A percentile compares a stretch with the other conserved stretches of the same genome.
Conservation (phyloP, 1,140 invertebrate species). For the Hypsibius dujardini region DNA sequence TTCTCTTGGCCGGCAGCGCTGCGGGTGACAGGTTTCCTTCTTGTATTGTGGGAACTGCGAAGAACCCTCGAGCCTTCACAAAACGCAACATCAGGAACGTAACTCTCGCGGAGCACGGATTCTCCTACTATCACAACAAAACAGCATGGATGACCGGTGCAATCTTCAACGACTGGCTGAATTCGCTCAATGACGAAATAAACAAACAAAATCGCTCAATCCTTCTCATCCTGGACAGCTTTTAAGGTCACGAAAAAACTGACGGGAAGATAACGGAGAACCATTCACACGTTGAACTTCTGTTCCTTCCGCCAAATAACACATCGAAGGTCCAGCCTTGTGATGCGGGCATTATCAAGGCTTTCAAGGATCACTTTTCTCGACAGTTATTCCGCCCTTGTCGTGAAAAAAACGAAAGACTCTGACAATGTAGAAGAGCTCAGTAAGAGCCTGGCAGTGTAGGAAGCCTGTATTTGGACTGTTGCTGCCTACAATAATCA, state of each 20-base stretch:
- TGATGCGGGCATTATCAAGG: constrained; percentile 1
- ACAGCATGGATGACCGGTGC: background rate
- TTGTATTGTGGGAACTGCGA: background rate
- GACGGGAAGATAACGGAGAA: too few relatives aligned
- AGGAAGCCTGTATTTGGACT: background rate
- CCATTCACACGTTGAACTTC: background rate
- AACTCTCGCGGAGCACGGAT: background rate
- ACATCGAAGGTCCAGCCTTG: background rate
- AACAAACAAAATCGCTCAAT: background rate
- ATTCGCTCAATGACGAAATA: constrained; percentile 1
- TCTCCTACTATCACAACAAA: background rate
- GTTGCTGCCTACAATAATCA: background rate
- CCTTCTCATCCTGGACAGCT: constrained; percentile 1
- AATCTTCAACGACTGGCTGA: background rate
- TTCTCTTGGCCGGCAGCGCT: background rate
- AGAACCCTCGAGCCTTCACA: background rate
- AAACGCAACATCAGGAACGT: background rate
- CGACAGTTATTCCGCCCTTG: background rate
- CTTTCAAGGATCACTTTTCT: background rate
- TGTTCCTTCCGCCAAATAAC: background rate
- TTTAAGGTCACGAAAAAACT: background rate
- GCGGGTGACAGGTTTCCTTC: background rate
- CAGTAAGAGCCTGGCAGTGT: background rate
- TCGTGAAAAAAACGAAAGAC: background rate
- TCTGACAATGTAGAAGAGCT: background rate